A percentile compares a stretch with the other conserved stretches of the same genome.
Evolutionary conservation across 2,113 vertebrate species (phyloP).

Genomic region (Agapornis roseicollis): DNA sequence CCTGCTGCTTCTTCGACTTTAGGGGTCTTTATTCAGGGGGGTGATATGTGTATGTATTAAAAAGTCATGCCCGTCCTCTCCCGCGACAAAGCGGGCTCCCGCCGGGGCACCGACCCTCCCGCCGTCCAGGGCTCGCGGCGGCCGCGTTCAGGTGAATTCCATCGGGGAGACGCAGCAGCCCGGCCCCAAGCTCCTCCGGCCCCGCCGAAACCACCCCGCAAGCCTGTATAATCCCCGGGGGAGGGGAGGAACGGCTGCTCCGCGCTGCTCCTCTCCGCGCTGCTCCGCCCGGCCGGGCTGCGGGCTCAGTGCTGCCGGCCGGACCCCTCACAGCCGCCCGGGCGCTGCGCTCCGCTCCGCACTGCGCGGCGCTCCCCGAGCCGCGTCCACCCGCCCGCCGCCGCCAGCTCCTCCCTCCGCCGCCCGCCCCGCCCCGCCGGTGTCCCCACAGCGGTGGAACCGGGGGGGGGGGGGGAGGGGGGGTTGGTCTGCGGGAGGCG

Average conservation of each 20-base stretch:
- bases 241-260: background rate
- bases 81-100: background rate
- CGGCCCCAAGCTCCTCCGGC: background rate
- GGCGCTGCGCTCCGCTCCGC: background rate
- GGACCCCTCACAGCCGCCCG: background rate
- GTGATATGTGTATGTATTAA: background rate
- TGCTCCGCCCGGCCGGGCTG: background rate
- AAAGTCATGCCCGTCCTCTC: constrained; percentile 31
- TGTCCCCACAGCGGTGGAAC: background rate
- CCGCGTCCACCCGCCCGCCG: background rate
- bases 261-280: background rate
- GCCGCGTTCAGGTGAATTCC: constrained; percentile 57
- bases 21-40: too few relatives aligned
- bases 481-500: background rate
- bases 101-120: background rate
- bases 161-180: constrained; percentile 4
- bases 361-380: background rate
- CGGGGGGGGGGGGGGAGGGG: background rate
- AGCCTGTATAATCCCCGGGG: constrained; percentile 15
- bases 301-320: background rate
- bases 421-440: background rate
- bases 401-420: background rate
- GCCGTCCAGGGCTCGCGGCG: background rate
- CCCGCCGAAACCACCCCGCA: background rate
- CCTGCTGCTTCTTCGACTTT: background rate